These are phyloP conservation scores for Oreonectes daqikongensis DNA, from an alignment of 2,797 vertebrate genomes.

Conservation along the genomic window DNA sequence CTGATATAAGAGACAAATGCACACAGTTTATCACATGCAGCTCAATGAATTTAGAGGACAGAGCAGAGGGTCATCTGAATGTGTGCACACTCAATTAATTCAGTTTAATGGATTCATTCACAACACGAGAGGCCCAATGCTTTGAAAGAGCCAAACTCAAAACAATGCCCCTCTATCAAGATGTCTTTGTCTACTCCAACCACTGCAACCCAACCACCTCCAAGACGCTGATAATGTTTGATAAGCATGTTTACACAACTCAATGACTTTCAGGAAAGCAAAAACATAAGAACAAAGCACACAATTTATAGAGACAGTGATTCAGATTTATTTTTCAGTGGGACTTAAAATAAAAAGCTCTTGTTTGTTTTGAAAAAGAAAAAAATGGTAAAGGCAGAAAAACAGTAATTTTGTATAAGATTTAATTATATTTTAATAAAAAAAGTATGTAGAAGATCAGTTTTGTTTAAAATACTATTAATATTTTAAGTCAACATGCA, in stretches of 20 bases:
- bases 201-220: background rate
- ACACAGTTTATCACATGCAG: background rate
- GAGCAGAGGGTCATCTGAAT: background rate
- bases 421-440: no score
- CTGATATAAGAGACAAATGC: background rate
- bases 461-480: no score
- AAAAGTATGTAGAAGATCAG: no score
- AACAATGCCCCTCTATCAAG: background rate
- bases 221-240: background rate
- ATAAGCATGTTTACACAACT: background rate
- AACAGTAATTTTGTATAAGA: no score
- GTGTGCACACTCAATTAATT: conserved; percentile 5
- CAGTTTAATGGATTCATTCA: conserved; percentile 46
- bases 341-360: no score
- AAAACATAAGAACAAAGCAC: background rate
- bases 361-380: no score
- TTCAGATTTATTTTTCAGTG: no score
- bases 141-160: conserved; percentile 27
- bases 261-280: background rate
- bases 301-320: no score
- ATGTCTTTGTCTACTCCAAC: background rate
- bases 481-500: no score
- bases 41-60: conserved; percentile 20
- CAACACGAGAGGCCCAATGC: conserved; percentile 24
- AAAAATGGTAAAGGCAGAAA: no score